Evolutionary conservation across 2,888 invertebrate species (phyloP).

Genomic region (Theodoxus fluviatilis): DNA sequence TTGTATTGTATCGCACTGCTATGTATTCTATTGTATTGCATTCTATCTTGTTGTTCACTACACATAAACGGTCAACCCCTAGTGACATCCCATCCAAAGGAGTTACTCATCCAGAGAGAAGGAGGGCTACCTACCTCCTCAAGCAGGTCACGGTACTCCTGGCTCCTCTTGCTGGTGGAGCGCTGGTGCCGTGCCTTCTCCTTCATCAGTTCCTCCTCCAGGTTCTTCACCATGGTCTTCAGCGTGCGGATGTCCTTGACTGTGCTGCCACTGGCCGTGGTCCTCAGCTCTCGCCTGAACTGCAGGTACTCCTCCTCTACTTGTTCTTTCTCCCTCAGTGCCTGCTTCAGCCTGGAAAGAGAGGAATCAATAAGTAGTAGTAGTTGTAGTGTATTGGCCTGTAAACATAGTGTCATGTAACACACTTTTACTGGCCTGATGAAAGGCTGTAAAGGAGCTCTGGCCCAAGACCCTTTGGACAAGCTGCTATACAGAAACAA

Average conservation of each 20-base stretch:
- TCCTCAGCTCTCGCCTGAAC: constrained; percentile 53
- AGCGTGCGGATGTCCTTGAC: constrained; percentile 58
- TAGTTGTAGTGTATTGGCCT: no score
- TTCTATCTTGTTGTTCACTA: neutral
- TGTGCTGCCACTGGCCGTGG: constrained; percentile 47
- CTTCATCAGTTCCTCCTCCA: constrained; percentile 62
- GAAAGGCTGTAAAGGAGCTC: no score
- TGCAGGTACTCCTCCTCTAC: constrained; percentile 56
- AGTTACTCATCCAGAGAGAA: no score
- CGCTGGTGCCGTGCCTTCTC: constrained; percentile 60
- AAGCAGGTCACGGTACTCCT: constrained; percentile 56
- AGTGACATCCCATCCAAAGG: no score
- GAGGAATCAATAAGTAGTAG: no score
- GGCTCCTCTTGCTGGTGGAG: constrained; percentile 50
- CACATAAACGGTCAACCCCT: neutral
- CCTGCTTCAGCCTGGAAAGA: constrained; percentile 43
- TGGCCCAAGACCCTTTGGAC: no score
- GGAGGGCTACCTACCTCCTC: constrained; percentile 50
- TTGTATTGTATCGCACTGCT: no score
- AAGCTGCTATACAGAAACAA: no score
- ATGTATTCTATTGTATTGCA: neutral
- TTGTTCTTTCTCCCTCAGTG: constrained; percentile 58
- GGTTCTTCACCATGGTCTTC: constrained; percentile 55
- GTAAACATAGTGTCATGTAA: no score
- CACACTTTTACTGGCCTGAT: no score